Evolutionary conservation across 2,797 vertebrate genomes (phyloP).

Genomic region (Sebastes matsubarae): DNA sequence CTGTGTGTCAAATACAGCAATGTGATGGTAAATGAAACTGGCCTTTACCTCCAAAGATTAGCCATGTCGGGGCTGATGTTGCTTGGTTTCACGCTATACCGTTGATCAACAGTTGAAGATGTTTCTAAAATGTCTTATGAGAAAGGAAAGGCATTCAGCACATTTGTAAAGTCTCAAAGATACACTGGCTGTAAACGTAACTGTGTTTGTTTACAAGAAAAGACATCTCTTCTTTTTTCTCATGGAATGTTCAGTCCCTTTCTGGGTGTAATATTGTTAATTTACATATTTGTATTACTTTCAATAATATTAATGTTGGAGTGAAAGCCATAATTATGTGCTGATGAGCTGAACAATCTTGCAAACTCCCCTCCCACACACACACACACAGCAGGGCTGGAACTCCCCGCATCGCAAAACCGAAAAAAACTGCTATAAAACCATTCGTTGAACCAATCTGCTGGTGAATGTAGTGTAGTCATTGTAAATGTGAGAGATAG

Average conservation of each 20-base stretch:
- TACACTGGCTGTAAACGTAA: not conserved
- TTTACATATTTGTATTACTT: slow-evolving; percentile 1
- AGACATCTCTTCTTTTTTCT: not conserved
- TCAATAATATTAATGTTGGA: not conserved
- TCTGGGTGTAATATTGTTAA: not conserved
- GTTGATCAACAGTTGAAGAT: not conserved
- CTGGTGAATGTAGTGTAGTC: not conserved
- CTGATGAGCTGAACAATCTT: not conserved
- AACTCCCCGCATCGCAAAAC: not conserved
- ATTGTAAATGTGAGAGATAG: not conserved
- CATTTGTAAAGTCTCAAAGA: not conserved
- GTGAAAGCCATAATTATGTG: not conserved
- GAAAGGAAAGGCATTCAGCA: not conserved
- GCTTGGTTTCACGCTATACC: not conserved
- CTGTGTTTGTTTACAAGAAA: not conserved
- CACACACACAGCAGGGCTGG: not conserved
- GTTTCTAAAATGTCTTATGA: not conserved
- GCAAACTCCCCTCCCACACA: not conserved
- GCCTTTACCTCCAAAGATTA: not conserved
- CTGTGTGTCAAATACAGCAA: not conserved
- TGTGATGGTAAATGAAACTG: not conserved
- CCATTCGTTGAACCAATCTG: not conserved
- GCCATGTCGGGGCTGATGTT: not conserved
- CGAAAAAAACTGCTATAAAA: not conserved
- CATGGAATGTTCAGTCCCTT: not conserved